Conservation (phyloP, 2,113 vertebrate genomes). For the Thoracochromis brauschi region DNA sequence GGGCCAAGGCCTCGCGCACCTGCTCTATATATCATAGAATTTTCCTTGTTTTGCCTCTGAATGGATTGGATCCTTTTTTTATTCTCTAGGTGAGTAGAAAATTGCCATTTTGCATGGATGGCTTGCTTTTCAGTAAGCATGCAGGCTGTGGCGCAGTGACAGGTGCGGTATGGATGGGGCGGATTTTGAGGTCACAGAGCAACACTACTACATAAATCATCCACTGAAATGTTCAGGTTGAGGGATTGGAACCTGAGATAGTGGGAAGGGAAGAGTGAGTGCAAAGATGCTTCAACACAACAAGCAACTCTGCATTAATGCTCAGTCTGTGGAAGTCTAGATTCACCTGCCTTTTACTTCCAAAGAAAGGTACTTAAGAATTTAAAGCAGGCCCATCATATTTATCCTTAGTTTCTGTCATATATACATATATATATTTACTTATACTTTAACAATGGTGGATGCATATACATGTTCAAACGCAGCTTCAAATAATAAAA, state of each 20-base stretch:
- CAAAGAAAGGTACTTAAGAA: not conserved
- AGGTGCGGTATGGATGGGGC: conserved; percentile 53
- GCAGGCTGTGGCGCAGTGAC: conserved; percentile 37
- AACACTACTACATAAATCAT: conserved; percentile 49
- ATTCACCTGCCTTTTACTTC: not conserved
- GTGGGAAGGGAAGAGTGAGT: not conserved
- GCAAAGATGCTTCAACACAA: not conserved
- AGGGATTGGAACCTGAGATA: conserved; percentile 11
- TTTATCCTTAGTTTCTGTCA: not conserved
- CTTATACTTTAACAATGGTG: not conserved
- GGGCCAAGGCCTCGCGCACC: conserved; percentile 41
- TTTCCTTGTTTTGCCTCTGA: conserved; percentile 11
- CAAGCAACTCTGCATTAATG: not conserved
- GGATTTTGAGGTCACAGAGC: conserved; percentile 50
- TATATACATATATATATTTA: not conserved
- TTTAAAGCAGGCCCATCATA: not conserved
- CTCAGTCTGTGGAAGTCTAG: not conserved
- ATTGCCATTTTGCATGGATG: conserved; percentile 55
- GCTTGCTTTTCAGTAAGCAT: conserved; percentile 49
- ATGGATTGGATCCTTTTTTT: conserved; percentile 7
- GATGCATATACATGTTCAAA: rapidly evolving
- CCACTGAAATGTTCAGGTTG: conserved; percentile 31
- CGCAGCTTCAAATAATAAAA: not conserved
- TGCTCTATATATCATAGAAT: conserved; percentile 51
- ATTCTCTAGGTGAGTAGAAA: conserved; percentile 45